Base-by-base conservation (phyloP, 2,113 vertebrate species). In the Colossoma macropomum region DNA sequence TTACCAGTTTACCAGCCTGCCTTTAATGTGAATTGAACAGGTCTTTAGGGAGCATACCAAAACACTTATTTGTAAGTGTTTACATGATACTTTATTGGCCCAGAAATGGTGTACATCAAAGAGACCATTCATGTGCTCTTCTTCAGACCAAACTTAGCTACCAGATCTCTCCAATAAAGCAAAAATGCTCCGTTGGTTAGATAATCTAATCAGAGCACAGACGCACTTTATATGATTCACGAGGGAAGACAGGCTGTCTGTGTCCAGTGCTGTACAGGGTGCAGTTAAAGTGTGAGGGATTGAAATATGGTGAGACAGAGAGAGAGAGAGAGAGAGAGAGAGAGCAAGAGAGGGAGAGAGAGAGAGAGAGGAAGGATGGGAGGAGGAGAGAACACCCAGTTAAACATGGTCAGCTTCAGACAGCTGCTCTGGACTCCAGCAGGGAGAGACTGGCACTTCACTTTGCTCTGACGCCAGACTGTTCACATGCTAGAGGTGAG, bases 261-360 rank as follows among this genome's bases (percentile, higher is more conserved):
- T 28, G 66, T 79, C 25, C 12, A 2, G 70, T 73, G 89, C 84
- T 72, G 88, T 78, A 91, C 52, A 27, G 76, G 76, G 50, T 19
- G 60, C 68, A 38, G 41, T 48, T 25, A 27, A 19, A 38, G 41
- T 4, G 41, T 45, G 41, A 6, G n/a, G n/a, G n/a, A n/a, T n/a
- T n/a, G n/a, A n/a, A n/a, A n/a, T n/a, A n/a, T n/a, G n/a, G n/a
- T 70, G 30, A 38, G 41, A 75, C 48, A 48, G 23, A 6, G 52
- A 34, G 23, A 32, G 25, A 83, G 38, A 10, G 52, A 54, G 21
- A 28, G 25, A 81, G 60, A 74, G 72, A 79, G 38, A 48, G 32
- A 78, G 41, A 75, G 41, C 34, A 41, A 54, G 71, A 60, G 32
- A 80, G 15, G 17, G 70, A 77, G 68, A 80, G 77, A 85, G 25